Conservation (phyloP, 2,113 vertebrate genomes). For the Salvelinus sp. region DNA sequence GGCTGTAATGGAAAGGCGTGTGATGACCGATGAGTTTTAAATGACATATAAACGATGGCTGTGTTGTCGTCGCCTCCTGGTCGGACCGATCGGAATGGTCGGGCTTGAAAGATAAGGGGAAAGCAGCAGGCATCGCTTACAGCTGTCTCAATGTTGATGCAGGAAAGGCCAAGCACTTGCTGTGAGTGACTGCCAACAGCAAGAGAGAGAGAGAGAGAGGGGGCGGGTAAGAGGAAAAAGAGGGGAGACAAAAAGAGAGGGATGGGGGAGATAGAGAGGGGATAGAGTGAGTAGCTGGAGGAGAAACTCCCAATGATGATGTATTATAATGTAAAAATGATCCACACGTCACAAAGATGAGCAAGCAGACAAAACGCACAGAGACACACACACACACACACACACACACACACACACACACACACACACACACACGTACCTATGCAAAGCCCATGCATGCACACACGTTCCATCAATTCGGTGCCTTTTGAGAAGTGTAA, state of each 20-base stretch:
- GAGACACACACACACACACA: no score
- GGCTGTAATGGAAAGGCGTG: slow-evolving; percentile 36
- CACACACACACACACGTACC: no score
- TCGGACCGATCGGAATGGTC: slow-evolving; percentile 40
- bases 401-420: no score
- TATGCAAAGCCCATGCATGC: no score
- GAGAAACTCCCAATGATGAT: neutral
- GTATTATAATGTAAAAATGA: no score
- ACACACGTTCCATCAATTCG: no score
- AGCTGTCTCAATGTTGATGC: slow-evolving; percentile 43
- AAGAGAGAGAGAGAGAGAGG: slow-evolving; percentile 9
- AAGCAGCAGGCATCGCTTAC: slow-evolving; percentile 52
- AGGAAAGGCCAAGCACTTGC: slow-evolving; percentile 45
- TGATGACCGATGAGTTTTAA: slow-evolving; percentile 53
- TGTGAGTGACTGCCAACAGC: slow-evolving; percentile 30
- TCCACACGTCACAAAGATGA: no score
- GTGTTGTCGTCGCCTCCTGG: slow-evolving; percentile 28
- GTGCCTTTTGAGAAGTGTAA: no score
- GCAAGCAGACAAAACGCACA: no score
- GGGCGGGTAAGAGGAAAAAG: slow-evolving; percentile 8
- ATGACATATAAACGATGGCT: slow-evolving; percentile 53
- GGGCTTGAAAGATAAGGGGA: slow-evolving; percentile 59
- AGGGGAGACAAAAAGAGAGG: slow-evolving; percentile 5
- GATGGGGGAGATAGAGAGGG: slow-evolving; percentile 1
- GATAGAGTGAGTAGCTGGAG: neutral